These are phyloP conservation scores for Campaea margaritaria DNA, from an alignment of 2,888 invertebrate genomes.

Conservation along the genomic window DNA sequence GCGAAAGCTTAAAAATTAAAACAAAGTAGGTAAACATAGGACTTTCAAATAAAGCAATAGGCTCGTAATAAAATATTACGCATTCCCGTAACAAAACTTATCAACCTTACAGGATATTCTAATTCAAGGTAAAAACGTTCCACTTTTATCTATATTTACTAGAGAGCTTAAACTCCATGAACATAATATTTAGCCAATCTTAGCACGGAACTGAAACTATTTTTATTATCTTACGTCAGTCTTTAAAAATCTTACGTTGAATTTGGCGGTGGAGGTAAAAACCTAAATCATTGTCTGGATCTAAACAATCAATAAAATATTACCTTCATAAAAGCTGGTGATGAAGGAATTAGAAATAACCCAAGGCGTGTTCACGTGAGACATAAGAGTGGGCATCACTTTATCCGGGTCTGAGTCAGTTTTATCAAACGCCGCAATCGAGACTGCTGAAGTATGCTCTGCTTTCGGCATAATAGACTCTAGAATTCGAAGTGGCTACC, in stretches of 20 bases:
- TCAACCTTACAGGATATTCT: no score
- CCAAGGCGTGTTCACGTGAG: slow-evolving; percentile 1
- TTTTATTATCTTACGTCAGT: slow-evolving; percentile 3
- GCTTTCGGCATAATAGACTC: no score
- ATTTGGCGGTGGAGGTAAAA: slow-evolving; percentile 10
- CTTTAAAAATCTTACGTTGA: slow-evolving; percentile 9
- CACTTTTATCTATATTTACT: not conserved
- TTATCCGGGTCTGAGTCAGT: no score
- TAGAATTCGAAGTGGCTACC: no score
- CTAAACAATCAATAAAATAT: slow-evolving; percentile 25
- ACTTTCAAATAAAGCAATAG: not conserved
- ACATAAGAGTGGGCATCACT: not conserved
- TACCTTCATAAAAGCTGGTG: slow-evolving; percentile 14
- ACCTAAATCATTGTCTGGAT: slow-evolving; percentile 16
- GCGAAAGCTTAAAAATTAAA: no score
- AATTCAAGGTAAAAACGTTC: not conserved
- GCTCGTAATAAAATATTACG: not conserved
- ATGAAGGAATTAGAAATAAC: slow-evolving; percentile 2
- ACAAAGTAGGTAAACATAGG: not conserved
- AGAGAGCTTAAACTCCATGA: not conserved
- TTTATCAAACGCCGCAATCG: no score
- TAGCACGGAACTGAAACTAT: not conserved
- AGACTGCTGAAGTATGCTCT: no score
- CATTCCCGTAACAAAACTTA: not conserved
- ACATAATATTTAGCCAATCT: not conserved